Evolutionary conservation across 2,113 vertebrate species (phyloP), one percentile per base, ranked within the genome.

Genomic region (Dunckerocampus dactyliophorus): DNA sequence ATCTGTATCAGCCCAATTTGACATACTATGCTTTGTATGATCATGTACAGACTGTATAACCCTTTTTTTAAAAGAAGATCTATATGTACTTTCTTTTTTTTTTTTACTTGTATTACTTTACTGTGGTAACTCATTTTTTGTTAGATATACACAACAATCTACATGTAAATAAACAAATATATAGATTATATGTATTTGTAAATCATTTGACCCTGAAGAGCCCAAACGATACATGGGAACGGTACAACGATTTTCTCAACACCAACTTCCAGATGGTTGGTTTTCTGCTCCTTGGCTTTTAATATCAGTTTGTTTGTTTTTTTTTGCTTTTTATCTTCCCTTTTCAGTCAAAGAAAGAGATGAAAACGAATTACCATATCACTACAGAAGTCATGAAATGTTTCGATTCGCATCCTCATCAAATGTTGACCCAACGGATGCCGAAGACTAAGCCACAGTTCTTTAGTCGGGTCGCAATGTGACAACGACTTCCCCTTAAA

Each of bases 101-200:
- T 62, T 62, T 69, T 72, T 49, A 50, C 24, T 47, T 70, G 76
- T 24, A 34, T 67, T 76, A 74, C 79, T 85, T 86, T 67, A 64
- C 65, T 70, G 80, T 81, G 83, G 69, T 84, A 72, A 83, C 82
- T 80, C 59, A 80, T 87, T 85, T 88, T 84, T 87, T 87, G 84
- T 89, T 85, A 83, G 72, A 87, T 85, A 84, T 84, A 79, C 80
- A 80, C 76, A 80, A 81, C 74, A 81, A 87, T 77, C 82, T 85
- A 88, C 72, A 76, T 91, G 89, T 92, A 91, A 87, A 92, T 91
- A 90, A 89, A 86, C 84, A 90, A 89, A 90, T 89, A 89, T 90
- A 89, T 87, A 89, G 80, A 91, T 85, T 87, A 88, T 89, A 91
- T 87, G 89, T 90, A 90, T 89, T 89, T 91, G 88, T 90, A 47